Evolutionary conservation across 2,113 vertebrate genomes (phyloP).

Genomic region (Ploceus nigricollis): DNA sequence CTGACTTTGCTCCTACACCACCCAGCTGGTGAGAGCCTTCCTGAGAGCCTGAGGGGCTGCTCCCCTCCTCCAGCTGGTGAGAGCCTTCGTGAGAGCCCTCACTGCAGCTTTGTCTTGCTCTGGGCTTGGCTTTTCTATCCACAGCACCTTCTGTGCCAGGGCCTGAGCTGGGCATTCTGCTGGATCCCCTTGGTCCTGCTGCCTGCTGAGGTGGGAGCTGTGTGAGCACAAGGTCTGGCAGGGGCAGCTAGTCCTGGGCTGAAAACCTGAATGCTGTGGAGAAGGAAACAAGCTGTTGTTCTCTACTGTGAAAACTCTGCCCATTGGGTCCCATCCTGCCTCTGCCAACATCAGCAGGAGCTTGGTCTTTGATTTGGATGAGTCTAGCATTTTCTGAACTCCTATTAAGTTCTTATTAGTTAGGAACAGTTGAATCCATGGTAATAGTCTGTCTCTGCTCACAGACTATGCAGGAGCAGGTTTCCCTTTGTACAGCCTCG

Average conservation of each 20-base stretch:
- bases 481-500: not conserved
- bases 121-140: not conserved
- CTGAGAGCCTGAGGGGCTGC: not conserved
- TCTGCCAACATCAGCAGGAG: not conserved
- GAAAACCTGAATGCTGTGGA: not conserved
- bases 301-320: not conserved
- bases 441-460: not conserved
- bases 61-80: not conserved
- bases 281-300: not conserved
- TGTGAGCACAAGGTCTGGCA: not conserved
- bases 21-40: not conserved
- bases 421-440: not conserved
- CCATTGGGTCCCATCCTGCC: not conserved
- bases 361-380: not conserved
- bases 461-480: not conserved
- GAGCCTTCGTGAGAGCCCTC: not conserved
- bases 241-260: not conserved
- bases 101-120: not conserved
- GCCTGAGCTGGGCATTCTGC: not conserved
- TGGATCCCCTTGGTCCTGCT: not conserved
- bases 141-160: not conserved
- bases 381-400: not conserved
- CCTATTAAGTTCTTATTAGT: not conserved
- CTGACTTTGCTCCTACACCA: not conserved
- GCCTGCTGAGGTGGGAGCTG: not conserved